Evolutionary conservation across 2,888 invertebrate genomes (phyloP), one percentile per base, ranked within the genome.

Genomic region (Euzetes globulus): DNA sequence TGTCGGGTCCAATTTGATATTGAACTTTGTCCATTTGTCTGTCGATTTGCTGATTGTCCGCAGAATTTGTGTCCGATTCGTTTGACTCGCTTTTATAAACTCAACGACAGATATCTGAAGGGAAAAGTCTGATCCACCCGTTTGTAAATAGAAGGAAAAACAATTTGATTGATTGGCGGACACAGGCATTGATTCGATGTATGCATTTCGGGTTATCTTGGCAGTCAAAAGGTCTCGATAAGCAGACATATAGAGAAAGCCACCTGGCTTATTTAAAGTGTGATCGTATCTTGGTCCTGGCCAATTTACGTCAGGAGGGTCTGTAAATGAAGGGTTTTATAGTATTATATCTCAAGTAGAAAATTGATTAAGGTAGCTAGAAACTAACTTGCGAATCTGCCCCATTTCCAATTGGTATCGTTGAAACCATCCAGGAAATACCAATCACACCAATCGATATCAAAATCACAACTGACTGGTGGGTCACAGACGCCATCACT

Each of bases 231-330:
- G 7, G 27, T 60, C 45, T 1, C 50, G 63, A 17, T n/a, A 73
- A 3, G 73, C 68, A 4, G 68, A n/a, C 29, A 73, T n/a, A 27
- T 68, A 68, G 6, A 73, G 68, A 33, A 37, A 73, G 25, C 68
- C 68, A 15, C 73, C 73, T 22, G 2, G 15, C 13, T 13, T 41
- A 7, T n/a, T 19, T 17, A 60, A 19, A 5, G 72, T 72, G 17
- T 72, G 72, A 72, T 72, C 72, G 19, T 60, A 27, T 22, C n/a
- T 11, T 2, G 72, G 72, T 25, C 72, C 72, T n/a, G 72, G 72
- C 72, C 72, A 72, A 4, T 17, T 15, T 15, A 2, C 17, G 7
- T 25, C 19, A 29, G 17, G n/a, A 22, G 72, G 72, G 3, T 63
- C 68, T 45, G 25, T 1, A 47, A 9, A 47, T 9, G 13, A 47